Evolutionary conservation across 2,113 vertebrate species (phyloP).

Genomic region (cat (Felis catus)): F.catus_Fca126_mat1.0 CM031419.1:215592501-215593000

Average conservation of each 20-base stretch:
- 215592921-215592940: not conserved
- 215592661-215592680: not conserved
- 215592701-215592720: not conserved
- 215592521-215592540: not conserved
- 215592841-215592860: not conserved
- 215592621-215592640: not conserved
- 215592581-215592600: fast-evolving
- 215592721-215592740: not conserved
- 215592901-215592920: not conserved
- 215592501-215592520: too few species aligned
- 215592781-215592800: not conserved
- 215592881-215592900: not conserved
- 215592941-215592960: not conserved
- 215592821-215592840: too few species aligned
- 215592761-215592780: not conserved
- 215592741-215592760: not conserved
- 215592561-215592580: not conserved
- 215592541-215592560: not conserved
- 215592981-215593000: not conserved
- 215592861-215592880: not conserved
- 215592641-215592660: not conserved
- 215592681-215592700: not conserved
- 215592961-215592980: not conserved
- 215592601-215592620: too few species aligned
- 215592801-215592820: too few species aligned